phyloP scores from a whole-genome alignment of 2,113 vertebrate species.

The Madoqua kirkii region DNA sequence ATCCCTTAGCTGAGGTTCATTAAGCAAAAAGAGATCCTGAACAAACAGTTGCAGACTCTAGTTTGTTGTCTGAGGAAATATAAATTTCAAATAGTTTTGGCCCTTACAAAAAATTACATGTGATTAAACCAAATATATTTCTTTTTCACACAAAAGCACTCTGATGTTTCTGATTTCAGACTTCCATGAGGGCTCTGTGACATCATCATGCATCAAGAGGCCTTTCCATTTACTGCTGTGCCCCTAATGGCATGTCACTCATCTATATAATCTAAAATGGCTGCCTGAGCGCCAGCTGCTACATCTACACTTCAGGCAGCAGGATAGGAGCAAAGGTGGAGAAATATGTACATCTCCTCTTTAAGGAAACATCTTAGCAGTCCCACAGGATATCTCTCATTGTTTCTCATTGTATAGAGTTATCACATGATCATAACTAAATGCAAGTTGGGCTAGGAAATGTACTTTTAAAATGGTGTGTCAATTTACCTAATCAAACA shows the following conservation, averaged over 20 bases:
- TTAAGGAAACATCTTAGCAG: not conserved
- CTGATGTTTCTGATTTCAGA: not conserved
- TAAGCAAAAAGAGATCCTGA: not conserved
- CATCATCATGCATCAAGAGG: too few relatives aligned
- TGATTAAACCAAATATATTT: not conserved
- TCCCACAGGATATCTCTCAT: not conserved
- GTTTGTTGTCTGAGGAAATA: not conserved
- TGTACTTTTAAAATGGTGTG: not conserved
- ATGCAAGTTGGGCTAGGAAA: not conserved
- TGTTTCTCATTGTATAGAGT: not conserved
- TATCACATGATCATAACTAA: not conserved
- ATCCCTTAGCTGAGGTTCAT: not conserved
- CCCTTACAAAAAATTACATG: not conserved
- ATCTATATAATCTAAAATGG: not conserved
- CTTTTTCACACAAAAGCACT: not conserved
- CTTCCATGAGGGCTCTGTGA: not conserved
- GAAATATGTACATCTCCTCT: not conserved
- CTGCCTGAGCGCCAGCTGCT: not conserved
- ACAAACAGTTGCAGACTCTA: not conserved
- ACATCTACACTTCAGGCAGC: not conserved
- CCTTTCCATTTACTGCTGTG: not conserved
- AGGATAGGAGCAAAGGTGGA: not conserved
- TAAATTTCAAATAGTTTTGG: not conserved
- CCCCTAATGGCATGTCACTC: not conserved
- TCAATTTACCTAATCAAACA: not conserved